phyloP scores from a whole-genome alignment of 2,888 invertebrate genomes.

The Ptychoptera albimana region DNA sequence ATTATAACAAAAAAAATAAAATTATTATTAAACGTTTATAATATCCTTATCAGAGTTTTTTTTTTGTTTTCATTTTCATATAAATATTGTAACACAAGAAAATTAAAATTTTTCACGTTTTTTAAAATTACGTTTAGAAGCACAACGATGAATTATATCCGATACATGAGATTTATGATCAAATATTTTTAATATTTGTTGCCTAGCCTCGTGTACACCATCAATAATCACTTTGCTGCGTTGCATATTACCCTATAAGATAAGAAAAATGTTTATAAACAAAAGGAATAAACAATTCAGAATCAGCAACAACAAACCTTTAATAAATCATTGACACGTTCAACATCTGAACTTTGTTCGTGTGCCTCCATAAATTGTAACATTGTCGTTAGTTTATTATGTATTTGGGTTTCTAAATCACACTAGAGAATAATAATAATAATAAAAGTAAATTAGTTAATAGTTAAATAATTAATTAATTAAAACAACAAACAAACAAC shows the following conservation, averaged over 20 bases:
- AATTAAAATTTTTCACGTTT: conserved; percentile 58
- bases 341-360: conserved; percentile 32
- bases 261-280: conserved; percentile 2
- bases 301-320: conserved; percentile 32
- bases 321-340: conserved; percentile 41
- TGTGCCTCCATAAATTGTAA: conserved; percentile 31
- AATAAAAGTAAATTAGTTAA: background rate
- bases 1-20: no score
- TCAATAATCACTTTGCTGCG: conserved; percentile 85
- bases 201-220: conserved; percentile 76
- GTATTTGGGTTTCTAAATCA: conserved; percentile 35
- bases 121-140: conserved; percentile 82
- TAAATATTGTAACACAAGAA: no score
- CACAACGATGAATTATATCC: conserved; percentile 79
- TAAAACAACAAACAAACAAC: conserved; percentile 5
- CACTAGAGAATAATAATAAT: conserved; percentile 22
- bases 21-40: no score
- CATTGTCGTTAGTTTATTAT: conserved; percentile 24
- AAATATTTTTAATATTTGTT: conserved; percentile 76
- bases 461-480: background rate
- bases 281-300: background rate
- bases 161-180: conserved; percentile 79
- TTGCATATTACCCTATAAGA: conserved; percentile 78
- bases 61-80: no score
- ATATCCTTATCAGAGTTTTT: no score